Conservation (phyloP, 2,888 invertebrate genomes). For the Plagodis pulveraria region DNA sequence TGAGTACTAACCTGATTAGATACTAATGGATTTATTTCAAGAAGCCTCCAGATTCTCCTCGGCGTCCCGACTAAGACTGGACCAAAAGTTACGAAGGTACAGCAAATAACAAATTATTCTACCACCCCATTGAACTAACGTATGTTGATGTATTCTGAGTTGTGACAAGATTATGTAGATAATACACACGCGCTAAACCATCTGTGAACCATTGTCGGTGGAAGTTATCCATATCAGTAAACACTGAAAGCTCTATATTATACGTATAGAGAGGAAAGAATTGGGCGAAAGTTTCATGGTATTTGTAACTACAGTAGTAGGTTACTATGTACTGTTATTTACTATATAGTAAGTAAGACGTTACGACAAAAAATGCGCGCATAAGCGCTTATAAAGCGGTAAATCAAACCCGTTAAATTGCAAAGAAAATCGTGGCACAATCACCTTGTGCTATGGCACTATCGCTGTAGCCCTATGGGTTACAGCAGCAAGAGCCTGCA, state of each 20-base stretch:
- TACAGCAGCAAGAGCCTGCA: no score
- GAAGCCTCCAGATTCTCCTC: constrained; percentile 8
- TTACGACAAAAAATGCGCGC: no score
- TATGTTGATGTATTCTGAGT: constrained; percentile 4
- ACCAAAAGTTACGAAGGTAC: neutral
- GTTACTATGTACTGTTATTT: no score
- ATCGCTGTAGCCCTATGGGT: no score
- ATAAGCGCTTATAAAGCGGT: no score
- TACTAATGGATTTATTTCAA: neutral
- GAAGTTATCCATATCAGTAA: constrained; percentile 26
- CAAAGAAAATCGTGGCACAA: no score
- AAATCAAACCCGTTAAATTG: no score
- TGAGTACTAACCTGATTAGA: neutral
- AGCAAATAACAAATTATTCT: constrained; percentile 4
- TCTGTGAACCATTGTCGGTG: constrained; percentile 36
- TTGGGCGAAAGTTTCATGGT: neutral
- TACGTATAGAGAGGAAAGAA: neutral
- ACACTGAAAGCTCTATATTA: constrained; percentile 3
- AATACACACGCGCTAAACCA: constrained; percentile 15
- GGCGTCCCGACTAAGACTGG: constrained; percentile 21
- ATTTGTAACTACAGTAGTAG: no score
- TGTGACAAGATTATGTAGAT: constrained; percentile 29
- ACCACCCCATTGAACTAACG: constrained; percentile 2
- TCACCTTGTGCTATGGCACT: no score
- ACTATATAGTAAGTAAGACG: no score